Evolutionary conservation across 2,113 vertebrate species (phyloP), one percentile per base, ranked within the genome.

Genomic region (Megatriorchis doriae): DNA sequence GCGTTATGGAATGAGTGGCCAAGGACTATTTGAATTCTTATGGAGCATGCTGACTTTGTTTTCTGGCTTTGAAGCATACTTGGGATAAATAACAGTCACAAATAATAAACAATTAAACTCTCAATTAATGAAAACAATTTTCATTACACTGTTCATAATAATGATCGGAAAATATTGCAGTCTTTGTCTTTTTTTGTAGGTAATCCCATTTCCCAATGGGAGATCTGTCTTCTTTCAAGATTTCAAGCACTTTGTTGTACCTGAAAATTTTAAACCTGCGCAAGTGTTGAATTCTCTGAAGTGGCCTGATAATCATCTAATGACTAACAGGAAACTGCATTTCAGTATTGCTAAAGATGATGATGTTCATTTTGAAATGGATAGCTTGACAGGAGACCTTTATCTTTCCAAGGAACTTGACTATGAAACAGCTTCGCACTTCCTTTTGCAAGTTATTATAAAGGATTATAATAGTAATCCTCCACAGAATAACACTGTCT

Each of bases 331-430:
- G 23, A 98, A 97, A 31, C 70, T 97, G 50, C 97, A 96, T 43
- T 99, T 99, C 58, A 98, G 96, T 80, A 98, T 99, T 2, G 40
- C 82, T 19, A 95, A 98, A 58, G 98, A 98, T 17, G 98, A 99
- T 18, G 97, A 97, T 48, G 43, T 91, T 62, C 98, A 98, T 95
- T 99, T 99, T 90, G 98, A 98, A 88, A 96, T 99, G 5, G 97
- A 99, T 62, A 75, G 96, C 90, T 96, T 95, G 5, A 98, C 98
- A 10, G 99, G 99, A 15, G 98, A 99, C 58, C 88, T 99, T 34
- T 99, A 99, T 71, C 96, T 99, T 85, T 98, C 97, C 73, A 98
- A 98, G 91, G 98, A 98, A 58, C 98, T 99, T 80, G 99, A 99
- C 97, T 99, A 99, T 48, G 99, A 99, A 98, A 96, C 97, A 7